A percentile compares a stretch with the other conserved stretches of the same genome.
Evolutionary conservation across 2,797 vertebrate genomes (phyloP).

Genomic region (Menidia menidia): DNA sequence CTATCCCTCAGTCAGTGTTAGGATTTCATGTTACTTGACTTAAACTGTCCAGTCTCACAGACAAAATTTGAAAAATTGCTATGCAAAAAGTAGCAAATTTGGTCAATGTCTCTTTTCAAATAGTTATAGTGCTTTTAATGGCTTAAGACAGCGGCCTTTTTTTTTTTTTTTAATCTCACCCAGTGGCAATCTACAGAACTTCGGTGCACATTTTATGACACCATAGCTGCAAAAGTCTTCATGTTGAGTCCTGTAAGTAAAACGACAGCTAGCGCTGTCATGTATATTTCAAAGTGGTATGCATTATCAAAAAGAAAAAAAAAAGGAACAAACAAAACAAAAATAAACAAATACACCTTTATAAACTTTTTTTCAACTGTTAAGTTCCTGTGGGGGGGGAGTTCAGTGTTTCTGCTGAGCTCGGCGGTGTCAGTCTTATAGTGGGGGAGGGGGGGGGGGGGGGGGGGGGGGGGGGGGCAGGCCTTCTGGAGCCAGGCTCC

Average conservation of each 20-base stretch:
- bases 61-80: slow-evolving; percentile 87
- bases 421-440: slow-evolving; percentile 45
- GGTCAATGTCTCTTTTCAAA: slow-evolving; percentile 91
- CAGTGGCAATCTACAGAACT: slow-evolving; percentile 98
- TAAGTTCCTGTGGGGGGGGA: slow-evolving; percentile 76
- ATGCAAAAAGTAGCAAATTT: slow-evolving; percentile 91
- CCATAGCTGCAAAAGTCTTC: slow-evolving; percentile 93
- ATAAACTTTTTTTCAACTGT: slow-evolving; percentile 87
- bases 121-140: slow-evolving; percentile 95
- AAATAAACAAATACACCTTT: slow-evolving; percentile 85
- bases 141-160: slow-evolving; percentile 95
- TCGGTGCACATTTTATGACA: slow-evolving; percentile 96
- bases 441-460: too few species aligned
- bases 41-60: slow-evolving; percentile 90
- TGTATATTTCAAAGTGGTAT: slow-evolving; percentile 97
- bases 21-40: slow-evolving; percentile 82
- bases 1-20: slow-evolving; percentile 88
- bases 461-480: too few species aligned
- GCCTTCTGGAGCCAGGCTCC: slow-evolving; percentile 63
- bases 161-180: slow-evolving; percentile 92
- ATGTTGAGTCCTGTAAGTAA: slow-evolving; percentile 92
- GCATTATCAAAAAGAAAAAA: slow-evolving; percentile 98
- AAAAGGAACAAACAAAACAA: slow-evolving; percentile 21
- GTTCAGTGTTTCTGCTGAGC: slow-evolving; percentile 53
- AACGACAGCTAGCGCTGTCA: slow-evolving; percentile 95